phyloP scores from a whole-genome alignment of 2,797 vertebrate genomes.

The Pseudochirops corinnae region DNA sequence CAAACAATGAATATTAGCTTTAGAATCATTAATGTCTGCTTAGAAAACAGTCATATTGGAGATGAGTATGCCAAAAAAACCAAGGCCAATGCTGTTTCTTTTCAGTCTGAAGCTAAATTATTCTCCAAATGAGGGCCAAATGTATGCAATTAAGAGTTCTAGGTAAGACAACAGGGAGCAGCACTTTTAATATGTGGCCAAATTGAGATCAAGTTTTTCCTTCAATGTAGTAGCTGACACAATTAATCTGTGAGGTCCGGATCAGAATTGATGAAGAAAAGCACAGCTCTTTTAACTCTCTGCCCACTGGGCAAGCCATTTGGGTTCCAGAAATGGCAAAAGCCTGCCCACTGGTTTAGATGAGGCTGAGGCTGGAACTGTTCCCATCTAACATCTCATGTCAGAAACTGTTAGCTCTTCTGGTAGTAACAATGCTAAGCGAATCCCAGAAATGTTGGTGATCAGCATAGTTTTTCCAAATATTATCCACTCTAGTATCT shows the following conservation, averaged over 20 bases:
- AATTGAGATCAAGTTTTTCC: slow-evolving; percentile 84
- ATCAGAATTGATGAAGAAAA: slow-evolving; percentile 68
- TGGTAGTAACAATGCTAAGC: background rate
- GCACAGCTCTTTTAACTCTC: slow-evolving; percentile 61
- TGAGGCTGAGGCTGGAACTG: background rate
- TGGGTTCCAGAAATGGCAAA: background rate
- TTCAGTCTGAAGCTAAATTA: slow-evolving; percentile 95
- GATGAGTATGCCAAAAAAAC: slow-evolving; percentile 92
- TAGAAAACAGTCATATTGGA: slow-evolving; percentile 96
- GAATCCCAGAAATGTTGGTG: background rate
- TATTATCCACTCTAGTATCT: background rate
- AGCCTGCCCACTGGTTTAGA: background rate
- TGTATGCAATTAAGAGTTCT: slow-evolving; percentile 91
- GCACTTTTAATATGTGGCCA: slow-evolving; percentile 83
- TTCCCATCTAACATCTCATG: background rate
- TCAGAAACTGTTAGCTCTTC: background rate
- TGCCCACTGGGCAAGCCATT: background rate
- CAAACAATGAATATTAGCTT: slow-evolving; percentile 99
- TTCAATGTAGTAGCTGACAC: slow-evolving; percentile 75
- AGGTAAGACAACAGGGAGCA: slow-evolving; percentile 87
- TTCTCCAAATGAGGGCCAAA: slow-evolving; percentile 90
- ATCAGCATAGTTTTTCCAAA: background rate
- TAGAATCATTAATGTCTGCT: slow-evolving; percentile 98
- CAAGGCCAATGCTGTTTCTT: slow-evolving; percentile 90
- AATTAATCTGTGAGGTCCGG: slow-evolving; percentile 76